Conservation (phyloP, 2,888 invertebrate species). For the Pinctada fucata region DNA sequence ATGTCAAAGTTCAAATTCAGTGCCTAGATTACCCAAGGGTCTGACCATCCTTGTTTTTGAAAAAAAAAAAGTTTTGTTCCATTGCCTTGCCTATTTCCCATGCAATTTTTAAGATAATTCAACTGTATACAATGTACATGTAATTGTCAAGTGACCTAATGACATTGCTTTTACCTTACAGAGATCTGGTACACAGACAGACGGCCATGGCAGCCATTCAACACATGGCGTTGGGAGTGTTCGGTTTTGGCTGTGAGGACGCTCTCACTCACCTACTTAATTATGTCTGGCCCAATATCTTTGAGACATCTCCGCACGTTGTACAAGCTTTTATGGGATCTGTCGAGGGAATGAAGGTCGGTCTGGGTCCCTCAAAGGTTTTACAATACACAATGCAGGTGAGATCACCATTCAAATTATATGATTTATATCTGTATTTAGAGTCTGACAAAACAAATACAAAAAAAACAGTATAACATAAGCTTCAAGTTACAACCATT, state of each 20-base stretch:
- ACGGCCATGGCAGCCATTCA: conserved; percentile 99
- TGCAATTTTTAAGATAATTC: no score
- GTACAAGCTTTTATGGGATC: conserved; percentile 99
- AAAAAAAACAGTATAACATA: no score
- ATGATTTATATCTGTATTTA: not conserved
- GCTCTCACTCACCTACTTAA: conserved; percentile 97
- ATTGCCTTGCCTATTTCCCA: no score
- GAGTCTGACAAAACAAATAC: not conserved
- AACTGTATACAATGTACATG: no score
- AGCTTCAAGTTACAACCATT: no score
- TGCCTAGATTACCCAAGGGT: no score
- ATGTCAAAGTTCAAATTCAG: no score
- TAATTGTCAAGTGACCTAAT: no score
- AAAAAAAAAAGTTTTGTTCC: no score
- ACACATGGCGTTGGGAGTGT: conserved; percentile 98
- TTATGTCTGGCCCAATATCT: conserved; percentile 99
- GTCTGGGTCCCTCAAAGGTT: conserved; percentile 96
- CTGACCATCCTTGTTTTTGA: no score
- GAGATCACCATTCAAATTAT: conserved; percentile 49
- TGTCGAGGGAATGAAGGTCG: conserved; percentile 97
- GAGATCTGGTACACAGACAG: conserved; percentile 98
- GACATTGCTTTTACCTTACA: conserved; percentile 70
- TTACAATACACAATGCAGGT: conserved; percentile 97
- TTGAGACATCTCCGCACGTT: conserved; percentile 99
- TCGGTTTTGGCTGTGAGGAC: conserved; percentile 99